A percentile compares a stretch with the other conserved stretches of the same genome.
Conservation (phyloP, 1,140 invertebrate genomes). For the Chlorops oryzae region DNA sequence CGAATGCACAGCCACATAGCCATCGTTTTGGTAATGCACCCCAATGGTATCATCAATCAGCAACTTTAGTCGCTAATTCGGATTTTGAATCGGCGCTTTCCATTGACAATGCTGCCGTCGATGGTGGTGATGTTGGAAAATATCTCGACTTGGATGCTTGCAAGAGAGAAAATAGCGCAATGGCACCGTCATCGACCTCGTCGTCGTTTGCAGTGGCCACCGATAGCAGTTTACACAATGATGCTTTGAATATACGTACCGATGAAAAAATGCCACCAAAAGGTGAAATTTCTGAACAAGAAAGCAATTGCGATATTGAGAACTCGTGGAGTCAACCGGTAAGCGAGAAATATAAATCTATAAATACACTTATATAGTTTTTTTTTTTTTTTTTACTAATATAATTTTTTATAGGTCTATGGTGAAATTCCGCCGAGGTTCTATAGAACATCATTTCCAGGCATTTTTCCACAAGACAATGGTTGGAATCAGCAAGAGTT, state of each 20-base stretch:
- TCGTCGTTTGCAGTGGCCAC: slow-evolving; percentile 33
- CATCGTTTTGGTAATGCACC: slow-evolving; percentile 7
- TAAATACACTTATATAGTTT: not conserved
- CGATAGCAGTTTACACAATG: slow-evolving; percentile 36
- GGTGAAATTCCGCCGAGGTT: slow-evolving; percentile 40
- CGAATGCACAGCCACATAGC: not conserved
- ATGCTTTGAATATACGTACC: slow-evolving; percentile 64
- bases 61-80: slow-evolving; percentile 18
- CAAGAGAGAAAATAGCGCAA: slow-evolving; percentile 36
- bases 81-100: slow-evolving; percentile 35
- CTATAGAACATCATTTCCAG: slow-evolving; percentile 38
- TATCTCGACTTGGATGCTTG: slow-evolving; percentile 43
- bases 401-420: slow-evolving; percentile 27
- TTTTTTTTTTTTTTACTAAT: slow-evolving; percentile 5
- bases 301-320: slow-evolving; percentile 70
- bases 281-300: slow-evolving; percentile 74
- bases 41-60: slow-evolving; percentile 14
- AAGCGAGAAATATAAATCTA: too few relatives aligned
- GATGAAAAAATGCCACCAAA: slow-evolving; percentile 78
- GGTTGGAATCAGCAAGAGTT: slow-evolving; percentile 41
- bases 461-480: slow-evolving; percentile 27
- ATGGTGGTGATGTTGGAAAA: slow-evolving; percentile 24
- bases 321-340: slow-evolving; percentile 58
- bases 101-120: slow-evolving; percentile 27
- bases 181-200: slow-evolving; percentile 36